Conservation (phyloP, 1,140 invertebrate species). For the Scaptomyza montana region DNA sequence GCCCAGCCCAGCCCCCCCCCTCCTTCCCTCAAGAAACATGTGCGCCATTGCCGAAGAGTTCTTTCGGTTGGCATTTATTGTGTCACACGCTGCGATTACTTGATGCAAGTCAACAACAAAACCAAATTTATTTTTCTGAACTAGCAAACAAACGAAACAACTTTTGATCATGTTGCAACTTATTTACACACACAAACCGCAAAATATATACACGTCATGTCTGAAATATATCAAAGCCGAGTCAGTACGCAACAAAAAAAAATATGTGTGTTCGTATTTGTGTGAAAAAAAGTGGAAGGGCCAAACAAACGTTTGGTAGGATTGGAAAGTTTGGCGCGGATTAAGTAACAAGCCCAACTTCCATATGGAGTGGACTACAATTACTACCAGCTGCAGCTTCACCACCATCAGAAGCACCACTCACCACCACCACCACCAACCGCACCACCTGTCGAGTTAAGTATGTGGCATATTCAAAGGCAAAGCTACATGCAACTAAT, state of each 20-base stretch:
- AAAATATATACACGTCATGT: background rate
- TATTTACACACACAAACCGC: background rate
- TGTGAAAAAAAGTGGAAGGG: background rate
- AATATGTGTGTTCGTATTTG: constrained; percentile 23
- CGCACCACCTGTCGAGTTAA: constrained; percentile 10
- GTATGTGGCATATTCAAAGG: constrained; percentile 49
- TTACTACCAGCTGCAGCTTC: background rate
- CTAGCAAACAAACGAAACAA: constrained; percentile 25
- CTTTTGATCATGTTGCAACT: constrained; percentile 19
- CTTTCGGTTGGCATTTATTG: constrained; percentile 65
- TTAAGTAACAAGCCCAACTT: constrained; percentile 18
- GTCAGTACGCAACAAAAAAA: constrained; percentile 16
- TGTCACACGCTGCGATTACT: constrained; percentile 58
- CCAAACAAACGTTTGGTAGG: constrained; percentile 3
- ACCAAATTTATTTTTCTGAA: background rate
- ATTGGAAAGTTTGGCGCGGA: constrained; percentile 36
- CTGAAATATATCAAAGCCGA: background rate
- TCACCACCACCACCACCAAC: background rate
- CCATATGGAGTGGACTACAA: background rate
- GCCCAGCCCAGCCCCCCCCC: background rate
- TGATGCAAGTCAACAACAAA: background rate
- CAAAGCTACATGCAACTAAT: constrained; percentile 69
- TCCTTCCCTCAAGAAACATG: constrained; percentile 24
- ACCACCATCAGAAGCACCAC: background rate
- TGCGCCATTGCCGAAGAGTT: constrained; percentile 59